phyloP scores from a whole-genome alignment of 2,113 vertebrate species.

The Fregata magnificens region DNA sequence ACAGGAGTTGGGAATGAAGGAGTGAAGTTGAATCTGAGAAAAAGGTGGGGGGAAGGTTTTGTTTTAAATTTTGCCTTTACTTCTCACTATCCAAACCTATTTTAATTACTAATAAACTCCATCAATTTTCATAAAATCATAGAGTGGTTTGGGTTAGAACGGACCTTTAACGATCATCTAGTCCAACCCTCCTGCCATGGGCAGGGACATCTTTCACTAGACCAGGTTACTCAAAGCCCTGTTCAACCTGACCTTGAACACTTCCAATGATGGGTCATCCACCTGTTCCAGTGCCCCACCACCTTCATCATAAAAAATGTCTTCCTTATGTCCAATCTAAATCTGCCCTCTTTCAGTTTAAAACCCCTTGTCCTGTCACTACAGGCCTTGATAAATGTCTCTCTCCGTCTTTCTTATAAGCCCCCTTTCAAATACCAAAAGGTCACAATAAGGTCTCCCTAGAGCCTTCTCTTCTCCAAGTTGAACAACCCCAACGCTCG shows the following conservation, averaged over 20 bases:
- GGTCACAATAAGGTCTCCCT: not conserved
- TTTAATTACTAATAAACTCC: not conserved
- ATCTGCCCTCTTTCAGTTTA: not conserved
- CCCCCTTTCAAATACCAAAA: not conserved
- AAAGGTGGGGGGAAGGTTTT: rapidly evolving
- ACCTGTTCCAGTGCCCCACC: not conserved
- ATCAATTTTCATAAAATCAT: not conserved
- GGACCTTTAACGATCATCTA: not conserved
- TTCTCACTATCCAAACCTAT: not conserved
- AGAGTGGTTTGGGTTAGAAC: not conserved
- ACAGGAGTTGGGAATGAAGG: not conserved
- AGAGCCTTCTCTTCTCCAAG: not conserved
- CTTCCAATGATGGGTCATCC: no score
- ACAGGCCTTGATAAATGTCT: not conserved
- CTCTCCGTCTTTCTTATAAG: not conserved
- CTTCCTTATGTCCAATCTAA: not conserved
- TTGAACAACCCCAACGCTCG: not conserved
- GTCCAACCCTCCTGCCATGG: not conserved
- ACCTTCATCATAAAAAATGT: rapidly evolving
- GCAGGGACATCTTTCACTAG: not conserved
- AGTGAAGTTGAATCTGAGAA: not conserved
- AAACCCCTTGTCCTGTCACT: not conserved
- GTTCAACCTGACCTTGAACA: not conserved
- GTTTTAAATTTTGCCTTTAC: not conserved
- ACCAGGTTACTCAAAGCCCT: not conserved